Evolutionary conservation across 1,140 invertebrate genomes (phyloP).

Genomic region (Cephus cinctus): DNA sequence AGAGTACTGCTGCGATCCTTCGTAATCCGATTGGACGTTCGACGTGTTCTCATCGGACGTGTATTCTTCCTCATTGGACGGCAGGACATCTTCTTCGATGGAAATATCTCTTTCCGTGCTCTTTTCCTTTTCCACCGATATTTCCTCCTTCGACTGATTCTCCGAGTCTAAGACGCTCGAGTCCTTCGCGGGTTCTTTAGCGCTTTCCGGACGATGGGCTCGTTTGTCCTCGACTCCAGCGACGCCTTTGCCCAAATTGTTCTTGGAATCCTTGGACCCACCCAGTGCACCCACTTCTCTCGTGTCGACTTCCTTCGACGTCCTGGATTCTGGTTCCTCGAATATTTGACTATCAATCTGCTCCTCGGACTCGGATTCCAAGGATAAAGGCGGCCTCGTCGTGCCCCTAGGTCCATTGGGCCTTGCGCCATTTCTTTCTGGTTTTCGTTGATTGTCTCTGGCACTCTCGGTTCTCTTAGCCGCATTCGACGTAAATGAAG

Average conservation of each 20-base stretch:
- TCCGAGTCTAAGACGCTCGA: neutral
- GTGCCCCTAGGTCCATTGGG: too few relatives aligned
- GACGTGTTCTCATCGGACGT: too few relatives aligned
- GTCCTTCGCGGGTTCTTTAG: too few relatives aligned
- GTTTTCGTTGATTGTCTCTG: too few relatives aligned
- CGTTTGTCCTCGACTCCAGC: neutral
- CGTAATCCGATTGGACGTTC: too few relatives aligned
- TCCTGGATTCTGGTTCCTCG: constrained; percentile 19
- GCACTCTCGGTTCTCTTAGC: too few relatives aligned
- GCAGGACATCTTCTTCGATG: constrained; percentile 2
- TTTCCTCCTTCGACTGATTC: constrained; percentile 1
- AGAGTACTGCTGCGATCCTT: too few relatives aligned
- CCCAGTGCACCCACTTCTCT: constrained; percentile 16
- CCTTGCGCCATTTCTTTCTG: too few relatives aligned
- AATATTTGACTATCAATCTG: constrained; percentile 7
- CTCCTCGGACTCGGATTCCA: constrained; percentile 3
- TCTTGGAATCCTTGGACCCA: constrained; percentile 1
- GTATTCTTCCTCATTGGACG: constrained; percentile 10
- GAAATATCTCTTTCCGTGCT: constrained; percentile 7
- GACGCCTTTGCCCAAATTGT: neutral
- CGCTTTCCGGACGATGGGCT: constrained; percentile 6
- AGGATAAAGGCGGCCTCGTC: too few relatives aligned
- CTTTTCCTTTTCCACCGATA: neutral
- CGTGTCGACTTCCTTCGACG: constrained; percentile 25
- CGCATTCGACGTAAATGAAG: too few relatives aligned